Percentiles rank a stretch among this genome's conserved stretches.
These are phyloP conservation scores for Sterrhoptilus dennistouni DNA, from an alignment of 2,113 vertebrate genomes.

Conservation along the genomic window DNA sequence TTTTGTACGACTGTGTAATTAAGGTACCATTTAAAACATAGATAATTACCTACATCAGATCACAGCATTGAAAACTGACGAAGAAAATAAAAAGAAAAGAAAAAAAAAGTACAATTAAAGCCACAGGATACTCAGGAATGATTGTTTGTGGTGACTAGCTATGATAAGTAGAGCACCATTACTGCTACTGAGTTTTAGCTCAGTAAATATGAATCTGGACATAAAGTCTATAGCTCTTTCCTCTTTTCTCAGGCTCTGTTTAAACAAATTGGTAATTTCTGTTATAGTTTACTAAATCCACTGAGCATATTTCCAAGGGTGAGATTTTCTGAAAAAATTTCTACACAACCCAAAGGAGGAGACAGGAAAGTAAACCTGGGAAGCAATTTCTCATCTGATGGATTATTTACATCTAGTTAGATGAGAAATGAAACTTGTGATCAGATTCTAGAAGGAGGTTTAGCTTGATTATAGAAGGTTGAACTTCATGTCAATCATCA, in stretches of 20 bases:
- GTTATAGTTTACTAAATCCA: neutral
- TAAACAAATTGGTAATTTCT: neutral
- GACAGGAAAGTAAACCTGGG: neutral
- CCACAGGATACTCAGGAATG: neutral
- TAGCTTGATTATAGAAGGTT: neutral
- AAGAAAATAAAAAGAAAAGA: neutral
- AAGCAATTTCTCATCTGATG: neutral
- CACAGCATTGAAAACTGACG: neutral
- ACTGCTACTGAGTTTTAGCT: neutral
- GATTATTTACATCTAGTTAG: neutral
- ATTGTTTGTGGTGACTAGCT: neutral
- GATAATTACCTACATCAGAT: neutral
- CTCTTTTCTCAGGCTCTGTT: neutral
- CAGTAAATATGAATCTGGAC: neutral
- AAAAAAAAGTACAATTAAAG: neutral
- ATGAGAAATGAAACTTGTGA: neutral
- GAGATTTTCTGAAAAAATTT: neutral
- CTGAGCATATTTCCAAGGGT: neutral
- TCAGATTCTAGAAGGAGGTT: neutral
- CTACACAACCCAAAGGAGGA: neutral
- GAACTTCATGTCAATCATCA: neutral
- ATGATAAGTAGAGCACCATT: neutral
- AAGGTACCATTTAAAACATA: neutral
- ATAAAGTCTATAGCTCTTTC: neutral
- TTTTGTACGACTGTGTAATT: neutral